Evolutionary conservation across 2,797 vertebrate genomes (phyloP).

Genomic region (Helostoma temminkii): DNA sequence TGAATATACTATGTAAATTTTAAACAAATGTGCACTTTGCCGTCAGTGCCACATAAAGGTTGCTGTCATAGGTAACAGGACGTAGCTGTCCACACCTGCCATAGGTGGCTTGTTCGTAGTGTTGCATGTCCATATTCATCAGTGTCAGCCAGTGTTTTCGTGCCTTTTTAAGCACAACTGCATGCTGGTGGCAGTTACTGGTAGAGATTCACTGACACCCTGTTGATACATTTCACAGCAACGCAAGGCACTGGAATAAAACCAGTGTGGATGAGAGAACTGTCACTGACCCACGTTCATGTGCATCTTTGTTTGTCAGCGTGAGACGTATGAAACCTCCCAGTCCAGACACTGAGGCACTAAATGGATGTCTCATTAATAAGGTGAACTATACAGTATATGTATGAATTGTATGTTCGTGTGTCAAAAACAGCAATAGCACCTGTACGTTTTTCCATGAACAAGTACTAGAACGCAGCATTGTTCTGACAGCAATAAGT

Average conservation of each 20-base stretch:
- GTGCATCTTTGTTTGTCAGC: conserved; percentile 21
- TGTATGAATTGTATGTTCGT: conserved; percentile 3
- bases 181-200: conserved; percentile 41
- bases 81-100: too few species aligned
- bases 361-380: conserved; percentile 52
- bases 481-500: conserved; percentile 2
- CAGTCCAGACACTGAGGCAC: conserved; percentile 26
- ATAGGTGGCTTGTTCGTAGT: too few species aligned
- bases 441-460: conserved; percentile 1
- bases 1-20: conserved; percentile 58
- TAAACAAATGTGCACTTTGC: conserved; percentile 51
- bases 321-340: conserved; percentile 24
- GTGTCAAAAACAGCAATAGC: not conserved
- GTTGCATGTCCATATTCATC: too few species aligned
- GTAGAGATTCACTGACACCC: conserved; percentile 34
- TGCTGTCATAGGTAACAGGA: conserved; percentile 3
- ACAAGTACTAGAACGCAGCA: not conserved
- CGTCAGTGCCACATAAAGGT: conserved; percentile 14
- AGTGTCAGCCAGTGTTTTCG: conserved; percentile 34
- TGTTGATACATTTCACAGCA: conserved; percentile 49
- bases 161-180: conserved; percentile 24
- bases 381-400: conserved; percentile 11
- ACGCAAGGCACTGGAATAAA: conserved; percentile 25
- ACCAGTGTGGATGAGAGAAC: conserved; percentile 11
- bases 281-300: conserved; percentile 26